Base-by-base conservation (phyloP, 1,140 invertebrate species). In the Aleiodes sp. region DNA sequence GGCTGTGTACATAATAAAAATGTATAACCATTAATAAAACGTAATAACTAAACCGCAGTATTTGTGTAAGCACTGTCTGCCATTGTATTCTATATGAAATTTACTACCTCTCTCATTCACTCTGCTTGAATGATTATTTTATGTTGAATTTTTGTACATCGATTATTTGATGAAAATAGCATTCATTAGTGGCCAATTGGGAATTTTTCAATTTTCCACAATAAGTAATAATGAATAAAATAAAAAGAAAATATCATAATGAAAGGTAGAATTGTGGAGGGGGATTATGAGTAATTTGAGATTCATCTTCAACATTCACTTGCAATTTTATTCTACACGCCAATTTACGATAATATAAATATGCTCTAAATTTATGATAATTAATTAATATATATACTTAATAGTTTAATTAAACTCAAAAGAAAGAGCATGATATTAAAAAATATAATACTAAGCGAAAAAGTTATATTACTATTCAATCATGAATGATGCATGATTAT, bases 11-110 rank as follows among this genome's bases (percentile, higher is more conserved):
- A 80, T 79, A 80, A 80, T 78, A 74, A 74, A 72, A 77, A 78
- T 75, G 74, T 75, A 78, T 78, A 78, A 71, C 82, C 74, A 64
- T 84, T 76, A 85, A 85, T 84, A 82, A 72, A 69, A 81, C 76
- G 76, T 83, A 80, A 84, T 85, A 84, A 81, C 79, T 78, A 82
- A 86, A 84, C 84, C 84, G 84, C 83, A 85, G 75, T 52, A 78
- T 80, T 76, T 80, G 78, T 76, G 75, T 76, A 71, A 78, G 73
- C 70, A 71, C 46, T 69, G 56, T 70, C 62, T 63, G 10, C 16
- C 19, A 39, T 60, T 14, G 37, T 14, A 35, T 39, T 31, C 7
- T 14, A 35, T 16, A 57, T 21, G 46, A 59, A 66, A 57, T 66
- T 57, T 59, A n/a, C n/a, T n/a, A n/a, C 46, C 46, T 29, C 31